Base-by-base conservation (phyloP, 2,113 vertebrate species). In the Solea solea region DNA sequence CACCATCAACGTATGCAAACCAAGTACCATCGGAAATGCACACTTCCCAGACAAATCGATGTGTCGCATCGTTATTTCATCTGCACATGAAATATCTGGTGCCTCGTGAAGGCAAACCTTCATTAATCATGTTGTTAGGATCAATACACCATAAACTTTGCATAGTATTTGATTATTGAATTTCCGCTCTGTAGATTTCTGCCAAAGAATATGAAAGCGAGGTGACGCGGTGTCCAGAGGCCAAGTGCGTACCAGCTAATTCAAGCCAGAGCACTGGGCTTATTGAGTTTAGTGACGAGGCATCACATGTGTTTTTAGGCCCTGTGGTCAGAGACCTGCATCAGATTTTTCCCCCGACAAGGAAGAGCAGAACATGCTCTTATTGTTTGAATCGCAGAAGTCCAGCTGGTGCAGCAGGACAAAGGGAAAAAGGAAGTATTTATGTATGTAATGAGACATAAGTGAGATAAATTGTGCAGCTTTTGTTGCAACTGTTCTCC, bases 261-360 rank as follows among this genome's bases (percentile, higher is more conserved):
- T 83, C 74, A 81, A 64, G 54, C 82, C 84, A 88, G 82, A 85
- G 67, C 78, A 21, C 70, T 44, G 61, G 54, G 49, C 60, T 87
- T 85, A 87, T 87, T 83, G 65, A 76, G 64, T 88, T 85, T 74
- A 63, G 65, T 80, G 70, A 84, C 9, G 40, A 78, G 56, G 68
- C 54, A 58, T 63, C 52, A n/a, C 68, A 70, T 9, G 6, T 78
- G 79, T 73, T 62, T 78, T 64, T 84, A 82, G 76, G 64, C 73
- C 54, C 59, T 58, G 10, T 7, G 48, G 39, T 61, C 12, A 40
- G 16, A 72, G 25, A 60, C 53, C 74, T 74, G 74, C 62, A 49
- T 83, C 76, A 52, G 49, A 69, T 81, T 78, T 67, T 48, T 45
- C n/a, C 57, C 61, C 7, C 52, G 49, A 46, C 27, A 53, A 52